Percentiles rank a stretch among this genome's conserved stretches.
Evolutionary conservation across 2,888 invertebrate species (phyloP).

Genomic region (Eupithecia subumbrata): DNA sequence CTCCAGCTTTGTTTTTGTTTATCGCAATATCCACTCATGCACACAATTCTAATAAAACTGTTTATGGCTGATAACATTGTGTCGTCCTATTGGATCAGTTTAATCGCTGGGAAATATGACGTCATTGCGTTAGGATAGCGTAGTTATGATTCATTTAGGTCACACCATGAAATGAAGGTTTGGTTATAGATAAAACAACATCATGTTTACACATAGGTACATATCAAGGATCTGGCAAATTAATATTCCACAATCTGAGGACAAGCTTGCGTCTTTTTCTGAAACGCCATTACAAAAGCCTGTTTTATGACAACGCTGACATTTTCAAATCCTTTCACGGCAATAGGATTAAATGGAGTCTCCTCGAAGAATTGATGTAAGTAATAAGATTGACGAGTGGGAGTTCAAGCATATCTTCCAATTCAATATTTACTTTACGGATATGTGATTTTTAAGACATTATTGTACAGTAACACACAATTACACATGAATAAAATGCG

Average conservation of each 20-base stretch:
- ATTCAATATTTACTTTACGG: constrained; percentile 58
- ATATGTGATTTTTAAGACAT: background rate
- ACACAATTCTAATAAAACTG: constrained; percentile 28
- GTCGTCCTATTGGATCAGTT: constrained; percentile 30
- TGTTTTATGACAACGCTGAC: constrained; percentile 51
- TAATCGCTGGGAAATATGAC: constrained; percentile 36
- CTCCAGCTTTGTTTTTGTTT: constrained; percentile 16
- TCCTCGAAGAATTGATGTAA: constrained; percentile 57
- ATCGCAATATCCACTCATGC: constrained; percentile 14
- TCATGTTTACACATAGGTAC: background rate
- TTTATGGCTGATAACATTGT: constrained; percentile 35
- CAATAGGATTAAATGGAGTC: constrained; percentile 52
- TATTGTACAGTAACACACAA: too few relatives aligned
- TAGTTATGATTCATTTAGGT: constrained; percentile 27
- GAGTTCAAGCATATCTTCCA: constrained; percentile 37
- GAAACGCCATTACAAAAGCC: constrained; percentile 45
- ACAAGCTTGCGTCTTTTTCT: constrained; percentile 18
- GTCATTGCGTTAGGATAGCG: constrained; percentile 23
- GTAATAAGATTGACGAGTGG: constrained; percentile 61
- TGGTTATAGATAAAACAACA: background rate
- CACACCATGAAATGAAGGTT: constrained; percentile 10
- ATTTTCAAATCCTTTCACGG: constrained; percentile 57
- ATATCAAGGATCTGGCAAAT: background rate
- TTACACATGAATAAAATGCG: too few relatives aligned
- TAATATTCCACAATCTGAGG: background rate